Conservation (phyloP, 2,797 vertebrate genomes). For the Brachyrhaphis roseni region DNA sequence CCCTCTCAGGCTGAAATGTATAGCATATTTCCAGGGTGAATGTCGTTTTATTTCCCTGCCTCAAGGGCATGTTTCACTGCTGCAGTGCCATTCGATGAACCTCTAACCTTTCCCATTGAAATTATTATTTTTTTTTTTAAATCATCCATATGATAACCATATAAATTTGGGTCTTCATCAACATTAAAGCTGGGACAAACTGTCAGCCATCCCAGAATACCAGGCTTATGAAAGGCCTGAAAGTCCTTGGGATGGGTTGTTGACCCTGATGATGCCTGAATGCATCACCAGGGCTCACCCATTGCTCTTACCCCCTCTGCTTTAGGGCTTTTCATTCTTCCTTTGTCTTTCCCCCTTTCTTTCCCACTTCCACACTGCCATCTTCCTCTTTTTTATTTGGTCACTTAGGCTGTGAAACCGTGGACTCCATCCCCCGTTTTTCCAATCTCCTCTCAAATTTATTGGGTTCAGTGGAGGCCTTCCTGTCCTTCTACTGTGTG, state of each 20-base stretch:
- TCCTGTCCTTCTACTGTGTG: conserved; percentile 86
- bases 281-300: conserved; percentile 73
- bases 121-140: conserved; percentile 49
- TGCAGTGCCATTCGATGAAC: conserved; percentile 52
- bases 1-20: conserved; percentile 44
- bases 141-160: conserved; percentile 79
- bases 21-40: conserved; percentile 67
- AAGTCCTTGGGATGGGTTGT: conserved; percentile 76
- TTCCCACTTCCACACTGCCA: conserved; percentile 68
- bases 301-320: conserved; percentile 58
- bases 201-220: conserved; percentile 70
- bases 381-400: conserved; percentile 83
- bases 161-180: conserved; percentile 82
- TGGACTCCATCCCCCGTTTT: conserved; percentile 84
- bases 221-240: conserved; percentile 65
- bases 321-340: conserved; percentile 70
- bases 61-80: conserved; percentile 68
- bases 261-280: conserved; percentile 74
- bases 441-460: conserved; percentile 89
- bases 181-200: conserved; percentile 73
- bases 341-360: conserved; percentile 60
- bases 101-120: conserved; percentile 69
- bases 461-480: conserved; percentile 89
- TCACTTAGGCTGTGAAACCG: conserved; percentile 83
- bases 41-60: conserved; percentile 50